These are phyloP conservation scores for Caenorhabditis imperialis DNA, from an alignment of 2,888 invertebrate genomes.

Conservation along the genomic window DNA sequence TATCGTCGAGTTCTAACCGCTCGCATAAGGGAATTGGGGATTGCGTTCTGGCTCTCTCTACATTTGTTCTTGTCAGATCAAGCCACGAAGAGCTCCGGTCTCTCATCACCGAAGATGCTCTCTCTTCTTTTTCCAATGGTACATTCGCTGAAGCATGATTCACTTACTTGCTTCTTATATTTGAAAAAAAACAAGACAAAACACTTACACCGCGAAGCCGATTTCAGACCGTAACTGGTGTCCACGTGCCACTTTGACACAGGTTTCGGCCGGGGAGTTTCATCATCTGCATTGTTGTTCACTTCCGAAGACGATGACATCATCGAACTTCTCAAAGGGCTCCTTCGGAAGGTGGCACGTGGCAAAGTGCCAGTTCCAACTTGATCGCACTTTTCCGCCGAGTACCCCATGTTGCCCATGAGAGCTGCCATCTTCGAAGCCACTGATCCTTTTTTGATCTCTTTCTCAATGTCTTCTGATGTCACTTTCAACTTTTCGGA, in stretches of 20 bases:
- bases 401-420: constrained; percentile 55
- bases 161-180: not conserved
- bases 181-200: not conserved
- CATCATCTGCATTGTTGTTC: constrained; percentile 59
- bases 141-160: constrained; percentile 58
- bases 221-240: constrained; percentile 53
- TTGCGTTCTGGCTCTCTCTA: constrained; percentile 58
- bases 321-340: constrained; percentile 52
- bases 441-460: constrained; percentile 61
- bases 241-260: constrained; percentile 66
- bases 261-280: constrained; percentile 56
- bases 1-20: constrained; percentile 44
- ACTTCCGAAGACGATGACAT: constrained; percentile 56
- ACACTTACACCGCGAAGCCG: constrained; percentile 40
- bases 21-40: constrained; percentile 56
- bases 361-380: constrained; percentile 56
- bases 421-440: constrained; percentile 60
- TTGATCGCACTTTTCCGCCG: constrained; percentile 44
- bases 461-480: constrained; percentile 58
- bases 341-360: constrained; percentile 56
- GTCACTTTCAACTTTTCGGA: constrained; percentile 62
- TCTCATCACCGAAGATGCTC: constrained; percentile 50
- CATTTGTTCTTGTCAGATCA: constrained; percentile 43
- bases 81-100: constrained; percentile 58
- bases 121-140: constrained; percentile 54